Base-by-base conservation (phyloP, 2,797 vertebrate species). In the Heterohyrax brucei region DNA sequence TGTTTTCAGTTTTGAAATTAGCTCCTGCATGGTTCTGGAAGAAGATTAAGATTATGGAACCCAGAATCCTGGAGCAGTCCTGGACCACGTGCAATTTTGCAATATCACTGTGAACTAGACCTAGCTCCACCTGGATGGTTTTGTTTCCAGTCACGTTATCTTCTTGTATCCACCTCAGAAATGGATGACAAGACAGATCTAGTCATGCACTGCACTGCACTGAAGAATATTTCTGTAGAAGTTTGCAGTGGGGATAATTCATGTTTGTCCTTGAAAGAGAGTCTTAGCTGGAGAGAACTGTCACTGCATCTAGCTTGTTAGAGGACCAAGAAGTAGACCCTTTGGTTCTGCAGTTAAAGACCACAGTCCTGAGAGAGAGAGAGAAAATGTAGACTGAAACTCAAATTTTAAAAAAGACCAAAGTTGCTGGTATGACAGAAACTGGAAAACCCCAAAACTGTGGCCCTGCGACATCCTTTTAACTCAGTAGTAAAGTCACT, bases 1-100 rank as follows among this genome's bases (percentile, higher is more conserved):
- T 73, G 16, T 9, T 68, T 92, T 82, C 85, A 89, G 53, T 61
- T 24, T 73, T 78, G 87, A 81, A 92, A 87, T 90, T 83, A 95
- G 59, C 22, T 93, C 22, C n/a, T 62, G 2, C 86, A 21, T 77
- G 18, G 16, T 87, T 73, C 28, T 76, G 76, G 89, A 4, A 50
- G 44, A 89, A 86, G 80, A 79, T 84, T 85, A 46, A 86, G 73
- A 16, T 94, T 46, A 92, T 72, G 1, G 66, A 46, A 81, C 80
- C 21, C 48, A 90, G 66, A 78, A 95, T 76, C 16, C 16, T 56
- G 46, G n/a, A 46, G 48, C 73, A 80, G 39, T n/a, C 70, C 70
- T 87, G 30, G 9, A 77, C 70, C 18, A 75, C n/a, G 53, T 39
- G 12, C n/a, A 39, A 56, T 87, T 92, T 78, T 73, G 77, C 56